Evolutionary conservation across 2,888 invertebrate species (phyloP), one percentile per base, ranked within the genome.

Genomic region (Orthonevra nobilis): DNA sequence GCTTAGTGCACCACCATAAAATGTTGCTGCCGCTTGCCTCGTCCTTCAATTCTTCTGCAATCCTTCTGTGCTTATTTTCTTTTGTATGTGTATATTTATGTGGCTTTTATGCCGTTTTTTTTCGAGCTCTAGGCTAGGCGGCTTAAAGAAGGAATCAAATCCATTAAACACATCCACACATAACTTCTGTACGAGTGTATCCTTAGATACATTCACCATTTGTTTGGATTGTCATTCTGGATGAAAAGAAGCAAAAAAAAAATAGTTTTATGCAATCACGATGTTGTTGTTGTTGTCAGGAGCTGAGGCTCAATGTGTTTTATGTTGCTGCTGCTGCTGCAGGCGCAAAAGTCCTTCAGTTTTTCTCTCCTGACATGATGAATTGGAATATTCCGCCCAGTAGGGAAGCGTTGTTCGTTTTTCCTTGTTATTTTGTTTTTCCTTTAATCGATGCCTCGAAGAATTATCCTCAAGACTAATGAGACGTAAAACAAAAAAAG

Each of bases 171-270:
- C 44, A 44, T 9, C 26, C 12, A 54, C 7, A 17, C 17, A 58
- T 34, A 48, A n/a, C n/a, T n/a, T n/a, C n/a, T n/a, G n/a, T n/a
- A n/a, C n/a, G n/a, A n/a, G n/a, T 30, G 23, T 20, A 60, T 15
- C 23, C 19, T 34, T 12, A 44, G 15, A 36, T 44, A 52, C 28
- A 42, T 56, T 15, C 42, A 50, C 26, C 50, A 52, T 66, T 73
- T 66, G 58, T 52, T 50, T 66, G 73, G 66, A 42, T 19, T 56
- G 56, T 64, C 64, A 58, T 64, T 64, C 48, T 63, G n/a, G 48
- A 19, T 56, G 20, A 30, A 56, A 32, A 12, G 48, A 19, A 46
- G 20, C 20, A 56, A 32, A 12, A 56, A 63, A 46, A 19, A 66
- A 54, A 54, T 66, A 56, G 63, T 63, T 56, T 48, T 19, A 40